Evolutionary conservation across 2,113 vertebrate species (phyloP), one percentile per base, ranked within the genome.

Genomic region (Morone saxatilis): DNA sequence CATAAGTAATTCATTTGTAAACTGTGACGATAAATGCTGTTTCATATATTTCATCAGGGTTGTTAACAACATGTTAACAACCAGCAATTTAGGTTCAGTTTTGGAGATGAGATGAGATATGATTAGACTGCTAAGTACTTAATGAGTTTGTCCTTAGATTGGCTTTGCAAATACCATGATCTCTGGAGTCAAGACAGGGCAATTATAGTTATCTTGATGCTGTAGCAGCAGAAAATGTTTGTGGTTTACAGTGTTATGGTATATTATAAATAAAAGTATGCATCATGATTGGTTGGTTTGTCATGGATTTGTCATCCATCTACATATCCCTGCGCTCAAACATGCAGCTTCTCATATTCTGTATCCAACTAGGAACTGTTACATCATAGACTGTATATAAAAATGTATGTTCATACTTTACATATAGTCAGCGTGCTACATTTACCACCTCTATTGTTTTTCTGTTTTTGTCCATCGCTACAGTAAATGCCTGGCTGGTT

Each of bases 91-190:
- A 69, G 45, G 43, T 75, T 72, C 2, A 7, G 56, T 81, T 92
- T 90, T 86, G 63, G 81, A 85, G 78, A 89, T 80, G 70, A 56
- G 70, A 74, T 62, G 65, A 80, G 77, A 93, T 67, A 70, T 31
- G 76, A 87, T 87, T 83, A 72, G 71, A 88, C 78, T 74, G 43
- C 54, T 47, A 57, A 59, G 68, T 53, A 13, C 62, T 91, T 91
- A 88, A 91, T 76, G 40, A 77, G 31, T 48, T 67, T 87, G 66
- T 41, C 43, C 77, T 84, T 38, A 78, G 78, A 88, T 83, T 48
- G 22, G 10, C 74, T 70, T 12, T n/a, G 31, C 38, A 79, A 85
- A 93, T 91, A 85, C 2, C 4, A 14, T 62, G 71, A 91, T 56
- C 84, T 84, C 90, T 93, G 78, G 76, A 84, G 73, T 81, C 45